Conservation (phyloP, 2,888 invertebrate genomes). For the Elegia similella region DNA sequence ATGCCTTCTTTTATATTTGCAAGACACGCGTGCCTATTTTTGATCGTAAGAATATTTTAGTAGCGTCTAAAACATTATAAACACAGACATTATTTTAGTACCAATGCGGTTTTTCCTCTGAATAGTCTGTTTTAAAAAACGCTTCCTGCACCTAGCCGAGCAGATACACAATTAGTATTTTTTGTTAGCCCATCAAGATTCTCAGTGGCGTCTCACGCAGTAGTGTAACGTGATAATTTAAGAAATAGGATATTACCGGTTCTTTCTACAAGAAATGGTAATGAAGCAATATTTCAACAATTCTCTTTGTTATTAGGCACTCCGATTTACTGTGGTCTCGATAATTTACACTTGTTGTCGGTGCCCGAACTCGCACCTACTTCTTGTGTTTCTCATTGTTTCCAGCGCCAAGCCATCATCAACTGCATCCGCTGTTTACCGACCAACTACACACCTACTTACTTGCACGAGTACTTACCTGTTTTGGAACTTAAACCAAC, state of each 20-base stretch:
- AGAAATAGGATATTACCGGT: constrained; percentile 47
- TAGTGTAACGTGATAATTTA: constrained; percentile 53
- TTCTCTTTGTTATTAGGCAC: constrained; percentile 42
- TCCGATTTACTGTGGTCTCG: constrained; percentile 44
- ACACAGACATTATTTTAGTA: constrained; percentile 20
- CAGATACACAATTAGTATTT: constrained; percentile 51
- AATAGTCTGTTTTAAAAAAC: constrained; percentile 39
- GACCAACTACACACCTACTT: neutral
- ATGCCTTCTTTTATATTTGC: neutral
- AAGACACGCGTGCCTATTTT: neutral
- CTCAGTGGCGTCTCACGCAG: constrained; percentile 43
- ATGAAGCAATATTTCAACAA: constrained; percentile 46
- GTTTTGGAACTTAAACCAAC: neutral
- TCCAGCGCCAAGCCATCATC: constrained; percentile 36
- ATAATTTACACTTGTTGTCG: constrained; percentile 51
- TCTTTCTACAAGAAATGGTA: constrained; percentile 41
- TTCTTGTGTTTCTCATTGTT: constrained; percentile 46
- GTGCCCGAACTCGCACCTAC: constrained; percentile 35
- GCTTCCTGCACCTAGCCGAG: constrained; percentile 45
- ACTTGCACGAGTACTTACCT: neutral
- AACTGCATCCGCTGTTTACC: neutral
- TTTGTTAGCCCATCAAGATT: constrained; percentile 49
- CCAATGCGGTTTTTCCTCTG: constrained; percentile 29
- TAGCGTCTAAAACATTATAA: neutral
- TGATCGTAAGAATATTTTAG: neutral